Evolutionary conservation across 2,888 invertebrate species (phyloP), one percentile per base, ranked within the genome.

Genomic region (Microctonus brassicae): DNA sequence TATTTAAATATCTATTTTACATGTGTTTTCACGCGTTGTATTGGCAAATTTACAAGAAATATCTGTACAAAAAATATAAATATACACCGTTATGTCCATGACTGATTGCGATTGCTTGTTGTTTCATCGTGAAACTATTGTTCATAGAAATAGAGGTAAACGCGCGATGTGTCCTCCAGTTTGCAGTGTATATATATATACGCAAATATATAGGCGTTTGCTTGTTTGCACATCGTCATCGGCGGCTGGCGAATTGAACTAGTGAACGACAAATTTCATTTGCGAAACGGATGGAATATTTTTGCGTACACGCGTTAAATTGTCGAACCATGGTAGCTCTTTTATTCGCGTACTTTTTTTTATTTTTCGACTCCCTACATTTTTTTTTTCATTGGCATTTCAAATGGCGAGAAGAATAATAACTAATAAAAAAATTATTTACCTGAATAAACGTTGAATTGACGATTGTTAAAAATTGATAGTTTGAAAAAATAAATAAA

Each of bases 91-190:
- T 52, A 36, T n/a, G n/a, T n/a, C 64, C 66, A 72, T 72, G 73
- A 73, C 75, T 80, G 79, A 81, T 81, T 78, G 76, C 75, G 73
- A 71, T 62, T 74, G 76, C 76, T 81, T 80, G 80, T 81, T 79
- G 75, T 75, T 77, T 74, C 71, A 62, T 76, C 70, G 73, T 13
- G 58, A 72, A 72, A 60, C 74, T 70, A 73, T 76, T 76, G 75
- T 76, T 75, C 33, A 60, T 33, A 60, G 60, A 42, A 60, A 68
- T 60, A 6, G 60, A 29, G 42, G 58, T 24, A 47, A 47, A 68
- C 29, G 33, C 36, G 36, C 57, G 47, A 33, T 24, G 39, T 17
- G 58, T 58, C 29, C 20, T 20, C 36, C 20, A 55, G 20, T 33
- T 22, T 55, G 26, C 55, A 24, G 17, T 47, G 24, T 42, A 26